phyloP scores from a whole-genome alignment of 2,113 vertebrate genomes.

The Brienomyrus brachyistius region DNA sequence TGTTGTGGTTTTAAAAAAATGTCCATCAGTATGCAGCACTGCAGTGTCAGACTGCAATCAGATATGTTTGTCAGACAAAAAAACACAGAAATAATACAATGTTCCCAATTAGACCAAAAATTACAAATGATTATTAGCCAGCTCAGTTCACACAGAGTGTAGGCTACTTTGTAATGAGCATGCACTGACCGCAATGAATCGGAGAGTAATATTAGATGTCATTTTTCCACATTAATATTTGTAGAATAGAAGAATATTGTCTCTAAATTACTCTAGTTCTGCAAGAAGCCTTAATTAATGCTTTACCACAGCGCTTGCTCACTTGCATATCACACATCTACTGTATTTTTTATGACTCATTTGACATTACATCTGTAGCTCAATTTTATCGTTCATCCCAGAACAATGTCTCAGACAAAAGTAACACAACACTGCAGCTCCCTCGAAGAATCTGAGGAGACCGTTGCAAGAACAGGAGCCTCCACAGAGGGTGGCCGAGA shows the following conservation, averaged over 20 bases:
- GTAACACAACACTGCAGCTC: slow-evolving; percentile 3
- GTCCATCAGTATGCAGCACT: too few relatives aligned
- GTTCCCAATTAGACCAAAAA: neutral
- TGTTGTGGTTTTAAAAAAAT: too few relatives aligned
- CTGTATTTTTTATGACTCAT: slow-evolving; percentile 1
- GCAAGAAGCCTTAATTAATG: neutral
- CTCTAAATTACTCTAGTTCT: neutral
- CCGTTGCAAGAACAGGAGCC: neutral
- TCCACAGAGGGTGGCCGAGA: neutral
- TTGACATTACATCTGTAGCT: neutral
- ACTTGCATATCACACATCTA: neutral
- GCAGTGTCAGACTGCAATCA: too few relatives aligned
- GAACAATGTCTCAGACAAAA: neutral
- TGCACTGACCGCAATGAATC: neutral
- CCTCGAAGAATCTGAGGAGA: neutral
- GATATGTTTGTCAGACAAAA: too few relatives aligned
- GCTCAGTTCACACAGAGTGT: neutral
- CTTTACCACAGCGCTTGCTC: neutral
- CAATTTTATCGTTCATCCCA: neutral
- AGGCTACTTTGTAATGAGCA: neutral
- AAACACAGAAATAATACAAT: neutral
- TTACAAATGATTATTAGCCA: neutral
- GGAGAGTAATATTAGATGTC: neutral
- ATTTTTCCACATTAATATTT: neutral
- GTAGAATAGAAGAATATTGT: neutral